Percentiles rank a stretch among this genome's conserved stretches.
These are phyloP conservation scores for Ctenochaetus hawaiiensis DNA, from an alignment of 2,797 vertebrate species.

Conservation along the genomic window DNA sequence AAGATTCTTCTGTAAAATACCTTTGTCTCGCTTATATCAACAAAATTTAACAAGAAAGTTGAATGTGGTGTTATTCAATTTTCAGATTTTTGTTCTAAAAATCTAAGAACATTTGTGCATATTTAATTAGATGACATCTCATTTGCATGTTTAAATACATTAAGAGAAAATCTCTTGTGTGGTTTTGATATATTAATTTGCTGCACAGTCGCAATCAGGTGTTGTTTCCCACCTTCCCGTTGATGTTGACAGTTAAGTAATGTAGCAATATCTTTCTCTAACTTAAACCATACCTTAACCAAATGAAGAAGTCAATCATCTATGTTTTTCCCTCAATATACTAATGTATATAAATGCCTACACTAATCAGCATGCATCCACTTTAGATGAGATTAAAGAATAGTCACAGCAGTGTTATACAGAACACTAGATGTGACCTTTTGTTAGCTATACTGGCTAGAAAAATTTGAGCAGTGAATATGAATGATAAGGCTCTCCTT, in stretches of 20 bases:
- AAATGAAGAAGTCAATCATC: background rate
- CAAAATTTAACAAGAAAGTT: no score
- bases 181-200: no score
- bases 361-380: background rate
- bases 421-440: background rate
- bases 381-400: background rate
- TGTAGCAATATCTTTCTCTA: slow-evolving; percentile 1
- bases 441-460: background rate
- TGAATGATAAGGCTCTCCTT: background rate
- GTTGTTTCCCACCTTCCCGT: background rate
- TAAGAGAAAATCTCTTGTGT: no score
- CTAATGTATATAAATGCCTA: no score
- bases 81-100: no score
- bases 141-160: no score
- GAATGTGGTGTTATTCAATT: no score
- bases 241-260: background rate
- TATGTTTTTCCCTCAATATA: background rate
- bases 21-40: no score
- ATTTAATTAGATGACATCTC: no score
- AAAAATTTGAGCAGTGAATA: background rate
- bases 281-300: background rate
- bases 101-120: no score
- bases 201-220: background rate
- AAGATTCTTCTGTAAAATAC: no score
- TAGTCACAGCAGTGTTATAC: background rate